Conservation (phyloP, 1,140 invertebrate species). For the Drosophila asahinai region DNA sequence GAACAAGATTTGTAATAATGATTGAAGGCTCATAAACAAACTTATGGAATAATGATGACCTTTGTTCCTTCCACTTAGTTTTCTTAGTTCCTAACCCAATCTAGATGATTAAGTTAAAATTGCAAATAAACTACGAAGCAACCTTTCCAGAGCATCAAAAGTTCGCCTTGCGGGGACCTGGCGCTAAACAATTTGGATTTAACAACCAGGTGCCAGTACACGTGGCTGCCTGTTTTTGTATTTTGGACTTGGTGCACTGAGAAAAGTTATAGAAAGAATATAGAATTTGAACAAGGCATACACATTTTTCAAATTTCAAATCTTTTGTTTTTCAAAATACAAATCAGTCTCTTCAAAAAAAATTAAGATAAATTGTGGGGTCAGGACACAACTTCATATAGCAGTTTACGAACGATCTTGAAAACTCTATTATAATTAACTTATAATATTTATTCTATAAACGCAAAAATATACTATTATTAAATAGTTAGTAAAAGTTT, state of each 20-base stretch:
- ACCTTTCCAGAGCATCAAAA: slow-evolving; percentile 32
- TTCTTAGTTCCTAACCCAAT: not conserved
- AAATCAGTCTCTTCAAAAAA: too few relatives aligned
- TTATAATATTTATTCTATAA: too few relatives aligned
- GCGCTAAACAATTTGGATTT: slow-evolving; percentile 8
- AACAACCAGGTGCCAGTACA: slow-evolving; percentile 41
- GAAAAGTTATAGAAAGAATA: not conserved
- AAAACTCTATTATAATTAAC: not conserved
- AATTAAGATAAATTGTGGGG: too few relatives aligned
- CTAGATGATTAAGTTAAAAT: not conserved
- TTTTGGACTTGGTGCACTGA: slow-evolving; percentile 16
- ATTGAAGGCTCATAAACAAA: not conserved
- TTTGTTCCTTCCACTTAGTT: not conserved
- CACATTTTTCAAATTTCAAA: too few relatives aligned
- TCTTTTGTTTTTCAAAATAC: too few relatives aligned
- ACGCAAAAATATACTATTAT: too few relatives aligned
- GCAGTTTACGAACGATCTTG: not conserved
- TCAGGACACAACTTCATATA: too few relatives aligned
- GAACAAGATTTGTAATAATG: not conserved
- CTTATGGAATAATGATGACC: not conserved
- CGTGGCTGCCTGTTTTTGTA: slow-evolving; percentile 32
- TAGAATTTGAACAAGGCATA: too few relatives aligned
- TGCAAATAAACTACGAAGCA: not conserved
- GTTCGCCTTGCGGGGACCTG: slow-evolving; percentile 5
- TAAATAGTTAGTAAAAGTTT: too few relatives aligned